phyloP scores from a whole-genome alignment of 1,140 invertebrate genomes.

The Hyphantria cunea region DNA sequence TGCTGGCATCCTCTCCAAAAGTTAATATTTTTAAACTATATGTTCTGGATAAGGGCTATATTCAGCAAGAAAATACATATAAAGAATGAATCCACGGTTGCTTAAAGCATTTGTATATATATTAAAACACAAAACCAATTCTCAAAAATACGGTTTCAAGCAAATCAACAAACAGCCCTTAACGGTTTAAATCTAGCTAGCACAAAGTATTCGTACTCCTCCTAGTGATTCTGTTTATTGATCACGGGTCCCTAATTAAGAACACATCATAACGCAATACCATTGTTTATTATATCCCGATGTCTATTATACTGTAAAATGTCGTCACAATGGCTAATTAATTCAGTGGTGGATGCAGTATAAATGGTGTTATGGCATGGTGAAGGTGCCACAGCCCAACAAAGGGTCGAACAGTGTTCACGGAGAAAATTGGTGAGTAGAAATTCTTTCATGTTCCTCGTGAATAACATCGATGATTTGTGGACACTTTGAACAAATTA shows the following conservation, averaged over 20 bases:
- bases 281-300: slow-evolving; percentile 36
- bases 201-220: too few relatives aligned
- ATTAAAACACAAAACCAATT: too few relatives aligned
- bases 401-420: slow-evolving; percentile 40
- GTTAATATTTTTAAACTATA: too few relatives aligned
- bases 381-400: slow-evolving; percentile 44
- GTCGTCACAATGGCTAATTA: slow-evolving; percentile 49
- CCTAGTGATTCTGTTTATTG: neutral
- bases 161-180: too few relatives aligned
- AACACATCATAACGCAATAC: slow-evolving; percentile 20
- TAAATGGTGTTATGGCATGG: slow-evolving; percentile 53
- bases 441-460: neutral
- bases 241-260: slow-evolving; percentile 12
- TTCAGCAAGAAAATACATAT: too few relatives aligned
- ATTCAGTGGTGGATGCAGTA: slow-evolving; percentile 48
- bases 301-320: slow-evolving; percentile 31
- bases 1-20: too few relatives aligned
- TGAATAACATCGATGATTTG: neutral
- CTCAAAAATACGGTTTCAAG: too few relatives aligned
- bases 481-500: neutral
- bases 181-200: too few relatives aligned
- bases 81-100: too few relatives aligned
- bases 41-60: too few relatives aligned
- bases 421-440: slow-evolving; percentile 18
- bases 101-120: too few relatives aligned